Evolutionary conservation across 2,797 vertebrate species (phyloP).

Genomic region (Helicolenus hilgendorfi): DNA sequence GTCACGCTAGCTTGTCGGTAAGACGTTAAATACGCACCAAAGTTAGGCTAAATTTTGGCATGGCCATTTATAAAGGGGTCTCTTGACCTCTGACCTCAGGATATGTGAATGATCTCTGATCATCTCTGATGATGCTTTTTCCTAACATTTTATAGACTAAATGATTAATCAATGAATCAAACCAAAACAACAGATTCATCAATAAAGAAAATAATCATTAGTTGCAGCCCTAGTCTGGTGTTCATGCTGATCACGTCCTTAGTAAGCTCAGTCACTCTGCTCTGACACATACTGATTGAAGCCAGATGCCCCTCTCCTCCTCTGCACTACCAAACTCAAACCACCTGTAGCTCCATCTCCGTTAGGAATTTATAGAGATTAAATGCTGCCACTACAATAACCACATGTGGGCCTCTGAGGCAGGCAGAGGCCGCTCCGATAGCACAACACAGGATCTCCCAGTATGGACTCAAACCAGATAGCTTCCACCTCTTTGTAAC

Average conservation of each 20-base stretch:
- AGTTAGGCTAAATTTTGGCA: too few relatives aligned
- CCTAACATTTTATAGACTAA: background rate
- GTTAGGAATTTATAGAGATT: conserved; percentile 81
- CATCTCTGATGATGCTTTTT: background rate
- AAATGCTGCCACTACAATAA: conserved; percentile 82
- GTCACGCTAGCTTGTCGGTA: too few relatives aligned
- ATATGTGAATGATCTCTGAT: background rate
- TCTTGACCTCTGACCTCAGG: too few relatives aligned
- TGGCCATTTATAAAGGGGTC: too few relatives aligned
- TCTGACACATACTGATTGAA: conserved; percentile 72
- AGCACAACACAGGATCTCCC: conserved; percentile 57
- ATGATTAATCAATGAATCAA: background rate
- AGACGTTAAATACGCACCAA: too few relatives aligned
- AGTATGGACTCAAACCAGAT: conserved; percentile 32
- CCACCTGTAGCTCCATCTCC: conserved; percentile 84
- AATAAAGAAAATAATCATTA: conserved; percentile 8
- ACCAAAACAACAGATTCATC: background rate
- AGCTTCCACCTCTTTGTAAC: conserved; percentile 5
- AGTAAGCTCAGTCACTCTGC: conserved; percentile 42
- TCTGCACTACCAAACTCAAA: conserved; percentile 82
- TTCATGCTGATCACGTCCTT: conserved; percentile 37
- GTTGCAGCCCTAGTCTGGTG: background rate
- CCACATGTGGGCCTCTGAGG: conserved; percentile 71
- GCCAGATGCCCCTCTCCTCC: conserved; percentile 78
- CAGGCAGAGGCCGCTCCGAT: conserved; percentile 42